Base-by-base conservation (phyloP, 2,113 vertebrate genomes). In the Tetraodon nigroviridis region DNA sequence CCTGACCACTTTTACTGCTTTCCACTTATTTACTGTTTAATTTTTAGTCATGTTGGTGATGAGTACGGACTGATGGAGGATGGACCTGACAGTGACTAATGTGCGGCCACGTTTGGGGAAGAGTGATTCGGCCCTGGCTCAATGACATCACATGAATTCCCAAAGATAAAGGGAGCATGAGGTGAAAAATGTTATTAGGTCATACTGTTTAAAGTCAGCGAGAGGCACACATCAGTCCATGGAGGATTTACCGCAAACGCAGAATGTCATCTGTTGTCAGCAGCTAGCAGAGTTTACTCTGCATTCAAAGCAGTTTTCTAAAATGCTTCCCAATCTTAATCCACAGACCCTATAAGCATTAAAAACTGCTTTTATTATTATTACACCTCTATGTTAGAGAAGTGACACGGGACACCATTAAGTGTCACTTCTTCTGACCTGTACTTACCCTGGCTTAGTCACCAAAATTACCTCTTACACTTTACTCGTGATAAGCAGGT, bases 101-200 rank as follows among this genome's bases (percentile, higher is more conserved):
- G 58, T 8, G 14, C 45, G 32, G 41, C n/a, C 59, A 65, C 50
- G 70, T 78, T 76, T 76, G 55, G 42, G 42, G 21, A 47, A 67
- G 58, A 73, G 51, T 59, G 62, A 63, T n/a, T 80, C 56, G 61
- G 61, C 61, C 6, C 22, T 22, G n/a, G 61, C 52, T 54, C 17
- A 48, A 71, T 73, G 78, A 75, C 65, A 63, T 82, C 73, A 69
- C 19, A 4, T 55, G 59, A 52, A 75, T 75, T 80, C 74, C 53
- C 60, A 56, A 53, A 72, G 64, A 61, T 16, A 18, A 51, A 61
- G 63, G 67, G 69, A 81, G 55, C 66, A 13, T 49, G 55, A 75
- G 66, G 65, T 75, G 55, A 81, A 65, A 5, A 7, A 21, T 58
- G n/a, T 59, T 80, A 61, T 86, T 53, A 68, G 52, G 70, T 68